Base-by-base conservation (phyloP, 2,888 invertebrate genomes). In the Drosophila prolongata region DNA sequence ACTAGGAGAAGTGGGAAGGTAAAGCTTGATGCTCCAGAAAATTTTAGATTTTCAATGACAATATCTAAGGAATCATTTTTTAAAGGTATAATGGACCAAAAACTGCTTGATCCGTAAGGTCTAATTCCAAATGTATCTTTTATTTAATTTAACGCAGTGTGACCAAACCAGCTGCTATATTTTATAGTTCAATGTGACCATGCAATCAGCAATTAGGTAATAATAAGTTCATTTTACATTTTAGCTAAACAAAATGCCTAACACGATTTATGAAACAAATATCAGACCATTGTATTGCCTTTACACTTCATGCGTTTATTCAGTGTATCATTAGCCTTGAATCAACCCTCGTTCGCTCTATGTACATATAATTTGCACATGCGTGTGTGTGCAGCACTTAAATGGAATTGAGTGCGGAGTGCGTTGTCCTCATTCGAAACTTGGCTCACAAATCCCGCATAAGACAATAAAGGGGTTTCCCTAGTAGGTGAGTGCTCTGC, bases 391-490 rank as follows among this genome's bases (percentile, higher is more conserved):
- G 66, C 49, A 79, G 79, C 89, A 89, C 89, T 90, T 90, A 79
- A 73, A 79, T 79, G 78, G 80, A 89, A 90, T 89, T 90, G 84
- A 86, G 86, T 83, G 79, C 82, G 82, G 75, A 79, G 87, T 77
- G 77, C 80, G 87, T 76, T 90, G 89, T 87, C 87, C 89, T 82
- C 82, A 89, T 88, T 88, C 76, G 73, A 70, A 62, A 70, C 77
- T 73, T 76, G 66, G 80, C 66, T 67, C 86, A 73, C 79, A 79
- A 87, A 89, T 85, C 82, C 77, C 77, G 69, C 74, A 64, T 47
- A 76, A 88, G 80, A 88, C 87, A 89, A 89, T 86, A 75, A 76
- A 79, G 77, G 77, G 71, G 30, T 19, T 65, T 10, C 70, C 66
- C 59, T 58, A 62, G 66, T 76, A 62, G 74, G 56, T 71, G 70